Evolutionary conservation across 1,140 invertebrate species (phyloP), one percentile per base, ranked within the genome.

Genomic region (Archegozetes longisetosus): DNA sequence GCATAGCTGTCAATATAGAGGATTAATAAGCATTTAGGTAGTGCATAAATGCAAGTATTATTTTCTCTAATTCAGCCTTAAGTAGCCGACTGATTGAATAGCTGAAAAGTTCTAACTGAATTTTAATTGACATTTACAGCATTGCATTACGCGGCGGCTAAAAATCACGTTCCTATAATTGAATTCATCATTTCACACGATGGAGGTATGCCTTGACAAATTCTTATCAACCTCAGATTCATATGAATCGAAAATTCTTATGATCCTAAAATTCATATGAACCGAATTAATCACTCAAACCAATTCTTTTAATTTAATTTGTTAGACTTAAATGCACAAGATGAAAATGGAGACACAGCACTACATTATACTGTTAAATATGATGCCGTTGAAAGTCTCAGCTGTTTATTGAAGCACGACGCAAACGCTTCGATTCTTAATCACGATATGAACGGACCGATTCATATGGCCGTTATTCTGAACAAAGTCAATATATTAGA

Each of bases 321-420:
- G 75, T 40, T 72, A 86, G 84, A 88, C 76, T 71, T 91, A 54
- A 84, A 90, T 69, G 74, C 78, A 17, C 71, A 74, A 64, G 86
- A 90, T 70, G 79, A 80, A 64, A 76, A 74, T 40, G 85, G 85
- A 0, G 86, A 89, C 66, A 89, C 86, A 1, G 81, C 86, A 1
- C 72, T 92, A 0, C 88, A 92, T 70, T 69, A 84, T 27, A 86
- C 87, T 1, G 82, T 88, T 0, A 80, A 85, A 70, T 77, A 79
- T 64, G 80, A 84, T 62, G 76, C 84, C 12, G 67, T 82, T 17
- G 80, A 82, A 17, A 79, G 80, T 0, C 75, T 90, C 13, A 80
- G 84, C 60, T 84, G 79, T 68, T 74, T 89, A 27, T 67, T 90
- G 2, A 74, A 81, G 68, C 83, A 83, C 61, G 79, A 79, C 4